Conservation (phyloP, 2,888 invertebrate species). For the Ferdinandea cuprea region DNA sequence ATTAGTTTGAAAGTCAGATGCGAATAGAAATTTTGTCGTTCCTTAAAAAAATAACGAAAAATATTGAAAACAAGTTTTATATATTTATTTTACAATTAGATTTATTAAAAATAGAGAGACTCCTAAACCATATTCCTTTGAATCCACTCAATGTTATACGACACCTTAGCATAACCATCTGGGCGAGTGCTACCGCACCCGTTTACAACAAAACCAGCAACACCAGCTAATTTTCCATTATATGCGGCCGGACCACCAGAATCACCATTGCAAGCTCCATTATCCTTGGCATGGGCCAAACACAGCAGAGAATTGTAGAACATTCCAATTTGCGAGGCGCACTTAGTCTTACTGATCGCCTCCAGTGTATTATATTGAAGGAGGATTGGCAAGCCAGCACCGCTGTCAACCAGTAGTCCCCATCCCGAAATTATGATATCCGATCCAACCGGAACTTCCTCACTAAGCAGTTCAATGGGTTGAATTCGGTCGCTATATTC, state of each 20-base stretch:
- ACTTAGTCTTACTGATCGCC: conserved; percentile 74
- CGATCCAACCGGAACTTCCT: conserved; percentile 75
- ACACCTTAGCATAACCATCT: conserved; percentile 80
- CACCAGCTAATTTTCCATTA: conserved; percentile 77
- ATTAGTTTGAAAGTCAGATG: no score
- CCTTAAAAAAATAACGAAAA: no score
- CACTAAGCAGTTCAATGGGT: conserved; percentile 77
- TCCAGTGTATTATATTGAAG: conserved; percentile 77
- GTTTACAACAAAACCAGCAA: conserved; percentile 79
- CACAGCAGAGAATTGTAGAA: conserved; percentile 77
- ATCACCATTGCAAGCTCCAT: conserved; percentile 81
- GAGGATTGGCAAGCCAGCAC: conserved; percentile 75
- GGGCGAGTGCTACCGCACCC: conserved; percentile 78
- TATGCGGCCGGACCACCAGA: conserved; percentile 81
- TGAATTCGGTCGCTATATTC: conserved; percentile 64
- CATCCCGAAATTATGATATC: conserved; percentile 79
- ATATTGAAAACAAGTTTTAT: no score
- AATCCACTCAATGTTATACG: conserved; percentile 54
- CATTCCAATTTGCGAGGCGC: conserved; percentile 70
- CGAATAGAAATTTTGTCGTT: no score
- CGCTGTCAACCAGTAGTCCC: conserved; percentile 79
- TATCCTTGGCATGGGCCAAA: conserved; percentile 75
- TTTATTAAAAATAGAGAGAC: no score
- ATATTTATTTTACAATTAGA: no score
- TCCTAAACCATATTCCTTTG: background rate